phyloP scores from a whole-genome alignment of 2,888 invertebrate species.

The Caradrina kadenii region DNA sequence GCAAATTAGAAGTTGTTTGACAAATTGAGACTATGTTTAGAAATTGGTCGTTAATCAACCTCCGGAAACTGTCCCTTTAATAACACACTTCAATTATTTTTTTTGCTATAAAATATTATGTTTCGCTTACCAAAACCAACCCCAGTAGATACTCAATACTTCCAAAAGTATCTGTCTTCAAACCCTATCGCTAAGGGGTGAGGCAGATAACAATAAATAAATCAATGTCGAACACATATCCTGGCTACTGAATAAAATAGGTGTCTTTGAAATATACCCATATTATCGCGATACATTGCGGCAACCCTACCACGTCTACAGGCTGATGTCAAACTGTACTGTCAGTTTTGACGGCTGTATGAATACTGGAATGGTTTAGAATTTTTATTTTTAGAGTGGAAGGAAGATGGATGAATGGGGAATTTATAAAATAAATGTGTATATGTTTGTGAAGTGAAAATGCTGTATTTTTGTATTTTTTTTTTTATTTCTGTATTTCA shows the following conservation, averaged over 20 bases:
- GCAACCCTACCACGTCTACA: slow-evolving; percentile 68
- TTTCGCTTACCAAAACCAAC: slow-evolving; percentile 4
- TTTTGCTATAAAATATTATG: background rate
- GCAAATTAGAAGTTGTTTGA: no score
- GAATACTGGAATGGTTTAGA: slow-evolving; percentile 42
- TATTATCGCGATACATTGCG: slow-evolving; percentile 79
- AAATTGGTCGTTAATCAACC: no score
- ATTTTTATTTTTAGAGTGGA: slow-evolving; percentile 36
- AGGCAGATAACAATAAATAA: slow-evolving; percentile 79
- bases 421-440: slow-evolving; percentile 1
- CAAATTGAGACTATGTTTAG: no score
- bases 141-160: slow-evolving; percentile 31
- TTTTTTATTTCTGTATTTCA: background rate
- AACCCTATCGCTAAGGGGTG: slow-evolving; percentile 64
- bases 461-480: background rate
- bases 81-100: no score
- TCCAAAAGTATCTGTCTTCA: slow-evolving; percentile 54
- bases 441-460: slow-evolving; percentile 1
- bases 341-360: slow-evolving; percentile 57
- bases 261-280: slow-evolving; percentile 85
- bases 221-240: slow-evolving; percentile 76
- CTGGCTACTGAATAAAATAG: slow-evolving; percentile 82
- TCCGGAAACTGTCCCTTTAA: no score
- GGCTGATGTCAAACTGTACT: slow-evolving; percentile 62
- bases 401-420: slow-evolving; percentile 17